Evolutionary conservation across 37 sponge, comb jelly and placozoan genomes (phyloP).

Genomic region (Theonella swinhoei): DNA sequence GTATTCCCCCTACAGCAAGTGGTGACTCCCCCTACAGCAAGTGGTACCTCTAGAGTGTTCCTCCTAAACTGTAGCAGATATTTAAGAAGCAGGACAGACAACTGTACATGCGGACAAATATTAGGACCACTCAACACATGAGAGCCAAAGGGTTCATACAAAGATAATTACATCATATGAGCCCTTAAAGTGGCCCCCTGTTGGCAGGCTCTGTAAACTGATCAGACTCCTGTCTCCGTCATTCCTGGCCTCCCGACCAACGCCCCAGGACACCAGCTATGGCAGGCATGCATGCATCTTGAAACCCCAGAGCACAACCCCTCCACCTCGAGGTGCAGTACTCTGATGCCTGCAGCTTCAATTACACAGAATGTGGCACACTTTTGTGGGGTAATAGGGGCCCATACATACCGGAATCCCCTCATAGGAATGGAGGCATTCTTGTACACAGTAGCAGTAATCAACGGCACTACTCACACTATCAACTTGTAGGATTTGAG

Average conservation of each 20-base stretch:
- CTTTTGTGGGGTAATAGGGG: not conserved
- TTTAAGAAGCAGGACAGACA: not conserved
- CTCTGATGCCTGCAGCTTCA: not conserved
- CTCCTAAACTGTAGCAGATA: too few relatives aligned
- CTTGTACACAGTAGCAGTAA: too few relatives aligned
- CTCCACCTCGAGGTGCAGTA: conserved; percentile 10
- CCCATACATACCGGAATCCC: too few relatives aligned
- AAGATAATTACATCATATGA: not conserved
- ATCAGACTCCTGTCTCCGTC: not conserved
- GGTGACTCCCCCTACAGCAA: too few relatives aligned
- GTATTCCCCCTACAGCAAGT: too few relatives aligned
- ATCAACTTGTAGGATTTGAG: too few relatives aligned
- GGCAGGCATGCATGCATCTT: too few relatives aligned
- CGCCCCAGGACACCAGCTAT: not conserved
- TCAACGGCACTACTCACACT: too few relatives aligned
- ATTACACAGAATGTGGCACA: not conserved
- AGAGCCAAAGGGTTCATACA: not conserved
- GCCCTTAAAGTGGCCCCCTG: not conserved
- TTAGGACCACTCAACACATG: too few relatives aligned
- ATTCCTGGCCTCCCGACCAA: not conserved
- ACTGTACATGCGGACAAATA: not conserved
- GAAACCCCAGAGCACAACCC: not conserved
- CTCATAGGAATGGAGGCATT: too few relatives aligned
- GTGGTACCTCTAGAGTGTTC: too few relatives aligned
- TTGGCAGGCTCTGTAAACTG: not conserved